These are phyloP conservation scores for Vespertilio murinus DNA, from an alignment of 2,797 vertebrate species.

Conservation along the genomic window DNA sequence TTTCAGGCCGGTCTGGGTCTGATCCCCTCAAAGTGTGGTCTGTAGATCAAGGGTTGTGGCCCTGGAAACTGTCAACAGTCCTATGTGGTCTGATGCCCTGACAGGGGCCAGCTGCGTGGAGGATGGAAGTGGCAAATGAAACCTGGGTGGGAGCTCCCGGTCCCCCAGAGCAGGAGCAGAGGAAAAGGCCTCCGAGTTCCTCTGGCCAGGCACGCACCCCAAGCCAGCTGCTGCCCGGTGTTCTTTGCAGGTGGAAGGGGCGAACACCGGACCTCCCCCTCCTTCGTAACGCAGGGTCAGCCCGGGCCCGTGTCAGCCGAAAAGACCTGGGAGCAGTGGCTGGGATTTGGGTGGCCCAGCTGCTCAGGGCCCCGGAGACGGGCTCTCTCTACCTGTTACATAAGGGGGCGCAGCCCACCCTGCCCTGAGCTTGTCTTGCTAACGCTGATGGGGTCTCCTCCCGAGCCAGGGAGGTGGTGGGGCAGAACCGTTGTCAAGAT, in stretches of 20 bases:
- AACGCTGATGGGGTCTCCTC: not conserved
- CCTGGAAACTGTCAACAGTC: not conserved
- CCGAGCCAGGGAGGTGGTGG: rapidly evolving
- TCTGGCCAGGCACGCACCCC: rapidly evolving
- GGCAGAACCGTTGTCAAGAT: not conserved
- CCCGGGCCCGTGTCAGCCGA: rapidly evolving
- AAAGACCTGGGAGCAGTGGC: rapidly evolving
- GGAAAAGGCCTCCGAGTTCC: not conserved
- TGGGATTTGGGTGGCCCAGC: not conserved
- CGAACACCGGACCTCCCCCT: rapidly evolving
- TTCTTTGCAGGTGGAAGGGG: not conserved
- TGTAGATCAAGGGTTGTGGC: not conserved
- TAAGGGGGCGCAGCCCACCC: not conserved
- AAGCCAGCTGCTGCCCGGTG: not conserved
- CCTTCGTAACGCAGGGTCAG: not conserved
- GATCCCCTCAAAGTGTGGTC: not conserved
- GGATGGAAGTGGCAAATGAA: not conserved
- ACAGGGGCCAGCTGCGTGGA: not conserved
- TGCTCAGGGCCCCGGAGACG: too few relatives aligned
- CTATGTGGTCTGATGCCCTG: not conserved
- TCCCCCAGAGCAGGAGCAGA: not conserved
- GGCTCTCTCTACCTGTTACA: rapidly evolving
- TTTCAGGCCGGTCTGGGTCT: not conserved
- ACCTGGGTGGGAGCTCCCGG: not conserved
- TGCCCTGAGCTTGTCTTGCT: not conserved